phyloP scores from a whole-genome alignment of 2,113 vertebrate genomes.

The Okapia johnstoni region DNA sequence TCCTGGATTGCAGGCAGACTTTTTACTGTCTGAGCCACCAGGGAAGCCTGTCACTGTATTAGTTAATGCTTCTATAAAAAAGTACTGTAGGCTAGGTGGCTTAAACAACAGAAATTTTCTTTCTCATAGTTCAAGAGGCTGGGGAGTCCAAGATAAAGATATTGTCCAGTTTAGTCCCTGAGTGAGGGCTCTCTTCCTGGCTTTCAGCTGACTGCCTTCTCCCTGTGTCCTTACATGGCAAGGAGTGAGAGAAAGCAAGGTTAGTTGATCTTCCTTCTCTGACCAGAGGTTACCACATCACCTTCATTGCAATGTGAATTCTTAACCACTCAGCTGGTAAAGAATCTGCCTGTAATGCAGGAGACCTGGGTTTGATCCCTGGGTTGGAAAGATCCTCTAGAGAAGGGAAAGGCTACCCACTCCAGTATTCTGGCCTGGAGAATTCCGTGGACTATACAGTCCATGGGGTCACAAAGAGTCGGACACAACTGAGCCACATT shows the following conservation, averaged over 20 bases:
- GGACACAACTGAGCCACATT: not conserved
- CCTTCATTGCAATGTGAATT: not conserved
- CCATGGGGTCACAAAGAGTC: not conserved
- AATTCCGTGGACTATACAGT: not conserved
- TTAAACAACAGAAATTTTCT: not conserved
- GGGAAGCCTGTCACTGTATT: not conserved
- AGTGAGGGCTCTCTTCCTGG: not conserved
- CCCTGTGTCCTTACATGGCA: not conserved
- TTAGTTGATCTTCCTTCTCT: not conserved
- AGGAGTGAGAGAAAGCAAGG: not conserved
- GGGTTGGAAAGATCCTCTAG: not conserved
- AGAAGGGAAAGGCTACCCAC: not conserved
- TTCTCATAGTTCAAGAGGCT: not conserved
- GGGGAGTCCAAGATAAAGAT: not conserved
- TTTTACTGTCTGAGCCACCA: not conserved
- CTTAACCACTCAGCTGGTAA: not conserved
- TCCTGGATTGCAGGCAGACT: not conserved
- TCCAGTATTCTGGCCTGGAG: not conserved
- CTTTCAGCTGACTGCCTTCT: not conserved
- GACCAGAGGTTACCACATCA: not conserved
- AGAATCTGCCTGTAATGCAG: accelerated
- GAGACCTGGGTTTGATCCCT: not conserved
- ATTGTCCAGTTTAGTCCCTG: not conserved
- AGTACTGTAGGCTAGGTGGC: not conserved
- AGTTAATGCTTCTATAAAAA: not conserved